A percentile compares a stretch with the other conserved stretches of the same genome.
Evolutionary conservation across 1,140 invertebrate species (phyloP).

Genomic region (Ylistrum balloti): DNA sequence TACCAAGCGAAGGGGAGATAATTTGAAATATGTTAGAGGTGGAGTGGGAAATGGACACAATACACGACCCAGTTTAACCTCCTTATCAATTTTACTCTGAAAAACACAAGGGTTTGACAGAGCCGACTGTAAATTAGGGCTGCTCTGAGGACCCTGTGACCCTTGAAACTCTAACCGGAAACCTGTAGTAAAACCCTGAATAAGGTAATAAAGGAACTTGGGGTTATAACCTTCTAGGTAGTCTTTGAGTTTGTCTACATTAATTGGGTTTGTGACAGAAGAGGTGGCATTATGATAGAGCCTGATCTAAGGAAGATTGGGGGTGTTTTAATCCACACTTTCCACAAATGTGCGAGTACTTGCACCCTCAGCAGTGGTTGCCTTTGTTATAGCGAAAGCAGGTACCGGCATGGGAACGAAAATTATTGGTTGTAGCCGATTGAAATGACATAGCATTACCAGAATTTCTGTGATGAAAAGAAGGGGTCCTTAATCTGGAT

Average conservation of each 20-base stretch:
- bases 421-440: neutral
- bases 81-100: constrained; percentile 34
- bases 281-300: neutral
- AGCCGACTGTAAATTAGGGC: constrained; percentile 28
- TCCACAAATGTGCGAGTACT: too few species aligned
- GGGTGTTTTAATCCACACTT: too few species aligned
- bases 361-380: too few species aligned
- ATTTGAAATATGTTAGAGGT: too few species aligned
- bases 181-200: constrained; percentile 48
- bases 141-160: too few species aligned
- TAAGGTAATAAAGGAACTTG: neutral
- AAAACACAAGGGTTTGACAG: constrained; percentile 12
- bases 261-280: neutral
- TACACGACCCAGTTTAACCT: constrained; percentile 21
- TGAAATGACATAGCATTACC: neutral
- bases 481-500: too few species aligned
- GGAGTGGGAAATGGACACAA: too few species aligned
- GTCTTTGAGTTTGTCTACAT: neutral
- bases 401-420: neutral
- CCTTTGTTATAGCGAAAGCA: neutral
- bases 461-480: neutral
- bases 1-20: constrained; percentile 37
- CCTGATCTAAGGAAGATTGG: neutral
- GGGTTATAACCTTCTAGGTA: constrained; percentile 45
- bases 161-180: too few species aligned